Base-by-base conservation (phyloP, 1,140 invertebrate genomes). In the Trissolcus basalis region DNA sequence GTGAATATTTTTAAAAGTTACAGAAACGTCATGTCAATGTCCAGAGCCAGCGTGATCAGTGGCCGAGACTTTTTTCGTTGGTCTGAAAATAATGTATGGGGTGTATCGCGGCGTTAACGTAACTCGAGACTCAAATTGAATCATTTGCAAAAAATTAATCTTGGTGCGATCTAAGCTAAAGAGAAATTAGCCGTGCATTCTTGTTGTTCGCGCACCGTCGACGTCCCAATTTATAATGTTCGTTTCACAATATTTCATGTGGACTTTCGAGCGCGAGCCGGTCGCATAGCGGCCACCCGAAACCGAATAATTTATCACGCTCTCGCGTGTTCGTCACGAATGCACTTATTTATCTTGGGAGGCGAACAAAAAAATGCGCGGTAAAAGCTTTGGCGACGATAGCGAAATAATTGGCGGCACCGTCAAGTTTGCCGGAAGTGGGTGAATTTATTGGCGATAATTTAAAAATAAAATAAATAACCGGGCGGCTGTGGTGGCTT, bases 221-320 rank as follows among this genome's bases (percentile, higher is more conserved):
- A 13, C 59, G 56, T 60, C 64, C 72, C 44, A 75, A 75, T 75
- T 64, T 75, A 75, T 69, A 75, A 67, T 49, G 41, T 65, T 74
- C 51, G 61, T 63, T 60, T 74, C 58, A 63, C 64, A 61, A 68
- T 60, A 64, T 59, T 59, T 68, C 59, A 58, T 75, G 33, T 41
- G 39, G 19, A 15, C 32, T 56, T 51, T 15, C 63, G 45, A 55
- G 63, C 51, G 61, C 71, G 67, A n/a, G n/a, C n/a, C n/a, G n/a
- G n/a, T n/a, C n/a, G 67, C 68, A 63, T 27, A 65, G 2, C 54
- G 54, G 1, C 13, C 13, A 39, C 36, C 64, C 71, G 51, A 63
- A 69, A 69, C 54, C 11, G 44, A 58, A 64, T 67, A 55, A 68
- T 69, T 68, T 68, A 75, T 75, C 41, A 54, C 59, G 35, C 63